These are phyloP conservation scores for Anastrepha ludens DNA, from an alignment of 1,140 invertebrate species.

Conservation along the genomic window DNA sequence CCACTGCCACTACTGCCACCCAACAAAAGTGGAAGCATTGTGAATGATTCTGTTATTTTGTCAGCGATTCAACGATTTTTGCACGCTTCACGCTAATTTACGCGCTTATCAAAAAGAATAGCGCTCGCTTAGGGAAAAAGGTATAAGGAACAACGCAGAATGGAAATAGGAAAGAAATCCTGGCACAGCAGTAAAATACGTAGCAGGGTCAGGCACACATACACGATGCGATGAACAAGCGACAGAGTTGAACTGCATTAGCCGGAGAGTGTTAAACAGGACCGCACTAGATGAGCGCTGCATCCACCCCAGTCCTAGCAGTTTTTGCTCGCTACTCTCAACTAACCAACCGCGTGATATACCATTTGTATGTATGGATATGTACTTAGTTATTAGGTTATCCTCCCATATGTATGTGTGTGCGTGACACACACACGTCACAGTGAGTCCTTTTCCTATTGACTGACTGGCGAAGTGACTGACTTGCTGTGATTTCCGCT, in stretches of 20 bases:
- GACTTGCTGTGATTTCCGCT: slow-evolving; percentile 21
- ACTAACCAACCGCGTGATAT: neutral
- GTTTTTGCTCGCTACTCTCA: neutral
- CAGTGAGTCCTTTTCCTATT: neutral
- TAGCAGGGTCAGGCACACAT: slow-evolving; percentile 30
- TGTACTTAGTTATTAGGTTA: too few relatives aligned
- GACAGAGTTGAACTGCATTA: neutral
- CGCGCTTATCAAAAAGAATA: slow-evolving; percentile 64
- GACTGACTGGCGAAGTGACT: neutral
- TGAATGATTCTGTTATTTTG: slow-evolving; percentile 28
- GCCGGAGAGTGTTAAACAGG: neutral
- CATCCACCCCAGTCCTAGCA: neutral
- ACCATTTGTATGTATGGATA: too few relatives aligned
- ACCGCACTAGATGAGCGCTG: neutral
- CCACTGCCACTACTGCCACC: neutral
- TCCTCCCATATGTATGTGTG: too few relatives aligned
- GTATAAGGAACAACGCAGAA: neutral
- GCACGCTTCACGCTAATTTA: slow-evolving; percentile 72
- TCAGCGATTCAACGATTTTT: slow-evolving; percentile 64
- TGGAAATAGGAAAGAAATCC: slow-evolving; percentile 7
- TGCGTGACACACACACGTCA: neutral
- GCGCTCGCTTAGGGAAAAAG: neutral
- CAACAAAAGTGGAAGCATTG: slow-evolving; percentile 17
- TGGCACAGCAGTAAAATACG: slow-evolving; percentile 5
- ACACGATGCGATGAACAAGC: neutral